Base-by-base conservation (phyloP, 2,113 vertebrate species). In the Numida meleagris region DNA sequence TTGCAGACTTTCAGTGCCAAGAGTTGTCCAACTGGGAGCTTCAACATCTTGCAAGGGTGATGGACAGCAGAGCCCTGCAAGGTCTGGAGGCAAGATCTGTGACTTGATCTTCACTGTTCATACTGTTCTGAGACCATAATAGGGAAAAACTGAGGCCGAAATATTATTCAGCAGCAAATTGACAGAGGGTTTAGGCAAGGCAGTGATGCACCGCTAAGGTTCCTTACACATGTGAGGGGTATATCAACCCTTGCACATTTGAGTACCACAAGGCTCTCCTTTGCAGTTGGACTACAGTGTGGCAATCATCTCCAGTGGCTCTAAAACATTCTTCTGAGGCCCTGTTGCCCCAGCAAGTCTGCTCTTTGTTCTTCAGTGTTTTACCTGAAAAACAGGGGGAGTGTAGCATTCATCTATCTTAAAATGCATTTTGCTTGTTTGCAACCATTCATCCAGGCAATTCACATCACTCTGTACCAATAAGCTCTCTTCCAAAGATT, bases 311-410 rank as follows among this genome's bases (percentile, higher is more conserved):
- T 78, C 58, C 42, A 36, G 51, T 5, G 11, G 4, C n/a, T 75
- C 23, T 57, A 78, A 78, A 45, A 50, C 24, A 25, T 21, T 80
- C 38, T 70, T 20, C 42, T 4, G 33, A 70, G 42, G 31, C 34
- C 7, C 7, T 4, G 1, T n/a, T 31, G 24, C 45, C 36, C 11
- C 29, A 46, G 34, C 14, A 33, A 86, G 6, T 50, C 53, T 75
- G 10, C 25, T 90, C 3, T 67, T 18, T 1, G 0, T 2, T 34
- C 46, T 29, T 1, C n/a, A 24, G 0, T 5, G 5, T 23, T 38
- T 24, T 40, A 46, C 17, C n/a, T 70, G 40, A 88, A 76, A 76
- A 53, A 55, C 2, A 20, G 34, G 25, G 25, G 17, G 12, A 71
- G 34, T 20, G 0, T 12, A 31, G n/a, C 1, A 1, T 50, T 94